These are phyloP conservation scores for Enteromius treurensis DNA, from an alignment of 2,797 vertebrate species.

Conservation along the genomic window DNA sequence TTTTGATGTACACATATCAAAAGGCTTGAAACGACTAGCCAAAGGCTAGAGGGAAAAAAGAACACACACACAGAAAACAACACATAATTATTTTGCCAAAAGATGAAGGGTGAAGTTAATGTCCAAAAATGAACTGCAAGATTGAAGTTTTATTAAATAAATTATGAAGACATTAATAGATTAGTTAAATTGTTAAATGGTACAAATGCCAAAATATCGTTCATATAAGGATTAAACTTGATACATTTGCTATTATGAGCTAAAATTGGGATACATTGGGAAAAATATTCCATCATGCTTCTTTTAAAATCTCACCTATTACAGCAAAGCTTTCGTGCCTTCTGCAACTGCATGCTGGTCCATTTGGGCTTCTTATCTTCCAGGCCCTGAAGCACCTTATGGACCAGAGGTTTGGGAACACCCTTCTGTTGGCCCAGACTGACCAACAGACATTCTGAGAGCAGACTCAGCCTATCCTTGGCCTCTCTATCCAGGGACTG, in stretches of 20 bases:
- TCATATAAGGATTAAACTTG: not conserved
- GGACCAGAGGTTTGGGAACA: conserved; percentile 82
- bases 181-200: not conserved
- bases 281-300: not conserved
- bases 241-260: not conserved
- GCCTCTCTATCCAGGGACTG: conserved; percentile 82
- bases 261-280: not conserved
- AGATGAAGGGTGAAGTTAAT: conserved; percentile 7
- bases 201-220: not conserved
- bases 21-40: not conserved
- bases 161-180: not conserved
- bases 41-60: not conserved
- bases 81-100: not conserved
- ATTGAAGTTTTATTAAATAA: not conserved
- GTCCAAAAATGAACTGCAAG: not conserved
- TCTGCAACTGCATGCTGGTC: conserved; percentile 87
- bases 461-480: conserved; percentile 84
- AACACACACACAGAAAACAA: conserved; percentile 17
- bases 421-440: conserved; percentile 82
- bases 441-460: conserved; percentile 88
- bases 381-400: conserved; percentile 86
- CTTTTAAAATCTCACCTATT: conserved; percentile 66
- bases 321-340: conserved; percentile 88
- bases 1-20: conserved; percentile 23
- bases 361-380: conserved; percentile 90